Percentiles rank a stretch among this genome's conserved stretches.
Conservation (phyloP, 2,797 vertebrate species). For the Brotogeris chrysoptera region DNA sequence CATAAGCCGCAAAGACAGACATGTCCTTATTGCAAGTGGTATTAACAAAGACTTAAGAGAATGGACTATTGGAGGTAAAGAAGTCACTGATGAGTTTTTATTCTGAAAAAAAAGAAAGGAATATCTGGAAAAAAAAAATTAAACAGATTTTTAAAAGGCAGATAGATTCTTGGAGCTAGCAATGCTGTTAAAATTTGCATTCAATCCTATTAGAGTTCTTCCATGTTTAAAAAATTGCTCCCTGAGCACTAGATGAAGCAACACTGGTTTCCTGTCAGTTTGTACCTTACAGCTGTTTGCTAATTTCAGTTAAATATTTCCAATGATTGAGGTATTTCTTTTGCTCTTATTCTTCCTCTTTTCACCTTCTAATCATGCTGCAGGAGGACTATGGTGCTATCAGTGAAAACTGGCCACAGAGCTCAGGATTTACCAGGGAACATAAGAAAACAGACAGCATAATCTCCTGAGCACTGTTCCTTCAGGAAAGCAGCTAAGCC, state of each 20-base stretch:
- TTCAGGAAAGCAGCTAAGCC: not conserved
- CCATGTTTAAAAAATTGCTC: not conserved
- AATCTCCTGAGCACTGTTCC: not conserved
- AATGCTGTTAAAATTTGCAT: not conserved
- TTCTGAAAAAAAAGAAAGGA: not conserved
- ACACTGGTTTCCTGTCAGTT: not conserved
- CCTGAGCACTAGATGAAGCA: not conserved
- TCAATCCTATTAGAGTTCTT: not conserved
- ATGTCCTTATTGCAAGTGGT: not conserved
- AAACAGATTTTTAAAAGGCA: not conserved
- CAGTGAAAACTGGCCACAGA: not conserved
- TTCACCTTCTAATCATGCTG: not conserved
- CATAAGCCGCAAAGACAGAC: not conserved
- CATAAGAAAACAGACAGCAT: not conserved
- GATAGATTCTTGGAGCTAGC: not conserved
- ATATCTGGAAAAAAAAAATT: not conserved
- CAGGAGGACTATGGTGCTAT: not conserved
- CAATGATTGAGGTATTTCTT: not conserved
- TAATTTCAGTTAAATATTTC: not conserved
- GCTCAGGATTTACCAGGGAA: not conserved
- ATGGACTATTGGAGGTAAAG: not conserved
- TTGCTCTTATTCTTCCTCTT: not conserved
- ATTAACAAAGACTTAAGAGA: not conserved
- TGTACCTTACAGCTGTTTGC: not conserved
- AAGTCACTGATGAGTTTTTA: not conserved